Percentiles rank a stretch among this genome's conserved stretches.
These are phyloP conservation scores for Lucilia cuprina DNA, from an alignment of 1,140 invertebrate genomes.

Conservation along the genomic window DNA sequence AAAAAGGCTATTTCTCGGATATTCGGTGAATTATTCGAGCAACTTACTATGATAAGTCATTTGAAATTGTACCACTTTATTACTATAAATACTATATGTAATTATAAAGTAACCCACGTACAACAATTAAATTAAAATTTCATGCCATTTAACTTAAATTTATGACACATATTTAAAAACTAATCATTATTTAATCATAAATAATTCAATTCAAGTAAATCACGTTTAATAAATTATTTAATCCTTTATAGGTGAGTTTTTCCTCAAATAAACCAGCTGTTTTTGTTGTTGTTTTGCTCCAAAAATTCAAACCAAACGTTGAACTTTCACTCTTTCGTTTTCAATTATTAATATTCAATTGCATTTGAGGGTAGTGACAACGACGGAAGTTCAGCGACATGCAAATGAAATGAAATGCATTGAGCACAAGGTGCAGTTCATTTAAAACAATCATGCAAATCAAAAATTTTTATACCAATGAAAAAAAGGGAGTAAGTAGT, in stretches of 20 bases:
- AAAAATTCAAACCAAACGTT: too few species aligned
- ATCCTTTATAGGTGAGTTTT: not conserved
- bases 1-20: too few species aligned
- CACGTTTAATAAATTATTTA: not conserved
- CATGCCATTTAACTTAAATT: not conserved
- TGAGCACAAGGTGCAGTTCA: slow-evolving; percentile 34
- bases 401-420: slow-evolving; percentile 33
- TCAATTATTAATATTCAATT: slow-evolving; percentile 30
- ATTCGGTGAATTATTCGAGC: too few species aligned
- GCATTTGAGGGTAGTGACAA: slow-evolving; percentile 7
- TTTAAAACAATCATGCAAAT: slow-evolving; percentile 33
- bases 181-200: not conserved
- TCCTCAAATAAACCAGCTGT: not conserved
- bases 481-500: not conserved
- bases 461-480: not conserved
- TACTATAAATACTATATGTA: too few species aligned
- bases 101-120: not conserved
- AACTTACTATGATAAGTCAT: too few species aligned
- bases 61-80: too few species aligned
- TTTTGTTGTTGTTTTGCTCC: not conserved
- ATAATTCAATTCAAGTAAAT: not conserved
- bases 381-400: slow-evolving; percentile 27
- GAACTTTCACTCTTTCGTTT: not conserved
- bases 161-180: not conserved
- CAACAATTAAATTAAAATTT: not conserved